phyloP scores from a whole-genome alignment of 2,113 vertebrate species.

The Actenoides lindsayi region DNA sequence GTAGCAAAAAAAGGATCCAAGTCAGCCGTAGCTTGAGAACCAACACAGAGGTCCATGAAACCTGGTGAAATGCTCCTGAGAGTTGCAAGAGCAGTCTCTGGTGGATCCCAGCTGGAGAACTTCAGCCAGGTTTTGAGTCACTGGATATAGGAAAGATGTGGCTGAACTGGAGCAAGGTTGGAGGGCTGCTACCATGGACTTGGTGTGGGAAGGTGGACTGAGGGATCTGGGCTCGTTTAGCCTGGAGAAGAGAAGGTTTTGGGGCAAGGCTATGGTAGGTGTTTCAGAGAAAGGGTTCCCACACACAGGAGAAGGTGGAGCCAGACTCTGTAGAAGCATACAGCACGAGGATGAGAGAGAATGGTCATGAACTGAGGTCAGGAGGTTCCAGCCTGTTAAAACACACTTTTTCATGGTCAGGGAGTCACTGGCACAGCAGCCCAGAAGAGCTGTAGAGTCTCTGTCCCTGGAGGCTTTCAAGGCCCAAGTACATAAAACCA shows the following conservation, averaged over 20 bases:
- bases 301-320: background rate
- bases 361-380: background rate
- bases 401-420: background rate
- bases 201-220: background rate
- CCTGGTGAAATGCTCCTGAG: background rate
- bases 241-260: background rate
- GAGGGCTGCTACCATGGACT: background rate
- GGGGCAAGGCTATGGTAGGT: fast-evolving
- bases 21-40: background rate
- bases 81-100: background rate
- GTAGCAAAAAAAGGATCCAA: background rate
- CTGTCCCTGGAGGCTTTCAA: too few species aligned
- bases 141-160: background rate
- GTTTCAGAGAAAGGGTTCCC: background rate
- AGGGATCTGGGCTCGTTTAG: background rate
- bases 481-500: too few species aligned
- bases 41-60: fast-evolving
- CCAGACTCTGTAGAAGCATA: background rate
- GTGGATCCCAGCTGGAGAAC: background rate
- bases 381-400: background rate
- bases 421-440: background rate
- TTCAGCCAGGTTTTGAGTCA: background rate
- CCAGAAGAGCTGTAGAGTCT: too few species aligned
- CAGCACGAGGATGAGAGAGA: background rate
- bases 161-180: background rate